Percentiles rank a stretch among this genome's conserved stretches.
Evolutionary conservation across 2,797 vertebrate genomes (phyloP).

Genomic region (Anguilla megastoma): DNA sequence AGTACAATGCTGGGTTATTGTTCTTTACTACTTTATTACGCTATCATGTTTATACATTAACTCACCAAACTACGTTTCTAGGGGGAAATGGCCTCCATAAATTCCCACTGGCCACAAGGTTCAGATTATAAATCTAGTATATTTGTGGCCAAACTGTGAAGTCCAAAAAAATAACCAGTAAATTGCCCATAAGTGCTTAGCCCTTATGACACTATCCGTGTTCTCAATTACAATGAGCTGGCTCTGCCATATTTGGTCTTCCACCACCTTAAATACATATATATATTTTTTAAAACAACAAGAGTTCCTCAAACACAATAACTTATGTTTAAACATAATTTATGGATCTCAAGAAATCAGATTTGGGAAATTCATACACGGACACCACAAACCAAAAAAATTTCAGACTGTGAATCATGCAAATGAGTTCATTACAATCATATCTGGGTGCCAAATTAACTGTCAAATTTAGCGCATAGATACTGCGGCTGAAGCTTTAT

Average conservation of each 20-base stretch:
- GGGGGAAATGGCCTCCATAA: background rate
- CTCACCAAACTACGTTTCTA: background rate
- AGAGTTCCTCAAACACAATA: background rate
- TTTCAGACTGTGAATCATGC: no score
- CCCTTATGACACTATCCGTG: background rate
- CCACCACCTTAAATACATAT: background rate
- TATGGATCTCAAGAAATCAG: background rate
- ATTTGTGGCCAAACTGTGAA: background rate
- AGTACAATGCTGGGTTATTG: background rate
- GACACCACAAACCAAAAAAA: no score
- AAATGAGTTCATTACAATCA: background rate
- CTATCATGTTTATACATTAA: background rate
- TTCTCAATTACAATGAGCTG: background rate
- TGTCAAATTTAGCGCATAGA: background rate
- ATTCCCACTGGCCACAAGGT: background rate
- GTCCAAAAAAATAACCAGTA: background rate
- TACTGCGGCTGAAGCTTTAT: no score
- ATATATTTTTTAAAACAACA: background rate
- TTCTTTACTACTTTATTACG: background rate
- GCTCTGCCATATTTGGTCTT: background rate
- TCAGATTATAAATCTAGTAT: background rate
- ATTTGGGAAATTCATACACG: background rate
- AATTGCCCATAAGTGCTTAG: background rate
- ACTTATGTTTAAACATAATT: background rate
- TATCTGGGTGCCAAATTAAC: background rate